Conservation (phyloP, 2,797 vertebrate species). For the Myioborus melanocephalus region DNA sequence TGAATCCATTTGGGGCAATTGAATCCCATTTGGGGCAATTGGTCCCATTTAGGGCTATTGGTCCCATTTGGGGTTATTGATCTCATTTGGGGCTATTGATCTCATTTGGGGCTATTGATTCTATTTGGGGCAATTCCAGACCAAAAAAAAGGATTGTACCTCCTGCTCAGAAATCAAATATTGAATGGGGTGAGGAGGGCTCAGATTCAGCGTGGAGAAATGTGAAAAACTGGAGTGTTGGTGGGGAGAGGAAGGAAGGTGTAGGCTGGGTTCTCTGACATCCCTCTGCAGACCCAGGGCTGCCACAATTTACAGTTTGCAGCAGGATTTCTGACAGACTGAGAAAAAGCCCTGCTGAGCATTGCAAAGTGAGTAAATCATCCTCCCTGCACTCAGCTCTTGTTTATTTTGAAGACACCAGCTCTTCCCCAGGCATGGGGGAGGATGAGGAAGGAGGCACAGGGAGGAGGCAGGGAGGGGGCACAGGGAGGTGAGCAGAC, state of each 20-base stretch:
- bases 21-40: neutral
- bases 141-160: neutral
- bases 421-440: rapidly evolving
- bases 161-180: neutral
- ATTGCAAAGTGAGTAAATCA: neutral
- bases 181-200: neutral
- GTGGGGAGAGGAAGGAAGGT: neutral
- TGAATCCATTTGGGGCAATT: rapidly evolving
- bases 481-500: constrained; percentile 26
- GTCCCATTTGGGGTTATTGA: neutral
- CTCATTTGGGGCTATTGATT: too few relatives aligned
- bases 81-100: neutral
- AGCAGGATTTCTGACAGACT: neutral
- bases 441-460: neutral
- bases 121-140: too few relatives aligned
- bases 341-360: neutral
- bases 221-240: rapidly evolving
- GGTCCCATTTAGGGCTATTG: too few relatives aligned
- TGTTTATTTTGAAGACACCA: rapidly evolving
- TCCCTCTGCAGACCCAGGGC: rapidly evolving
- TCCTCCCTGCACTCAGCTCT: neutral
- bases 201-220: neutral
- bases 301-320: neutral
- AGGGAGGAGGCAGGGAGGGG: neutral
- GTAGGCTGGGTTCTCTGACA: neutral